phyloP scores from a whole-genome alignment of 2,888 invertebrate species.

The Limnephilus auricula region DNA sequence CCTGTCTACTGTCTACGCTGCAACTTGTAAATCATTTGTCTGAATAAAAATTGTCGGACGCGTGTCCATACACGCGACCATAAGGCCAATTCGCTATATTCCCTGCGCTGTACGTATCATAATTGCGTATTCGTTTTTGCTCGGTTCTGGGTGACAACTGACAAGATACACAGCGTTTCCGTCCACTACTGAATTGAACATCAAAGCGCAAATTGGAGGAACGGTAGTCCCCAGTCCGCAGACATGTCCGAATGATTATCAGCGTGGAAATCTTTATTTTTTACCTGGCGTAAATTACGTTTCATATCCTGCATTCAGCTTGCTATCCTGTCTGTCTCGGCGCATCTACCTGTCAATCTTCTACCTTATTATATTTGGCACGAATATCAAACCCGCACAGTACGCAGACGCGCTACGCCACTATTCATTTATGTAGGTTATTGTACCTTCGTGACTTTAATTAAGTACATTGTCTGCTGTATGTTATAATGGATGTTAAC shows the following conservation, averaged over 20 bases:
- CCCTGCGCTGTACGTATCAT: neutral
- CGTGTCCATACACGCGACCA: slow-evolving; percentile 36
- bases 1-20: slow-evolving; percentile 22
- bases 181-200: neutral
- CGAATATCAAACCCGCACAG: neutral
- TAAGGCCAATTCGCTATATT: neutral
- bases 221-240: neutral
- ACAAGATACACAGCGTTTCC: neutral
- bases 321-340: neutral
- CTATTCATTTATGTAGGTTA: neutral
- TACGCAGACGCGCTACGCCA: neutral
- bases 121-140: neutral
- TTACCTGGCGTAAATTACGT: neutral
- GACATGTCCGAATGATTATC: neutral
- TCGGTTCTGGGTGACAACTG: neutral
- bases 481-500: no score
- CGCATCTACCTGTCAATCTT: neutral
- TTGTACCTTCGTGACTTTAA: neutral
- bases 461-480: neutral
- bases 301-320: neutral
- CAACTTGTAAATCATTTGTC: slow-evolving; percentile 36
- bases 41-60: slow-evolving; percentile 30
- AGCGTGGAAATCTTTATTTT: neutral
- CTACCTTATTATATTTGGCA: neutral
- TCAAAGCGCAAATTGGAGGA: neutral